Evolutionary conservation across 2,113 vertebrate genomes (phyloP), one percentile per base, ranked within the genome.

Genomic region (Sclerurus mexicanus): DNA sequence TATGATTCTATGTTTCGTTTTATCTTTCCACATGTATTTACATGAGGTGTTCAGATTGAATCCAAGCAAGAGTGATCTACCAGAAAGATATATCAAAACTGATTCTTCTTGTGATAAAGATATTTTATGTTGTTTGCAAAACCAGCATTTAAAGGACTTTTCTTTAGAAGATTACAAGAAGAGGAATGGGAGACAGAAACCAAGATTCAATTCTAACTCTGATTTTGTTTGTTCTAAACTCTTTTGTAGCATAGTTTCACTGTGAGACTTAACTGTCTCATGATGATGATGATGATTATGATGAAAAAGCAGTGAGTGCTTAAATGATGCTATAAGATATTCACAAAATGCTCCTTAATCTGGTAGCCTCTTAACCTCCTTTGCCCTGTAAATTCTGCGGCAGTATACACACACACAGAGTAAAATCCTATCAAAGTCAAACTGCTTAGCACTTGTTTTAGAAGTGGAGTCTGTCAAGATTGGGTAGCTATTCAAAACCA

Each of bases 51-150:
- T 92, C 60, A 60, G 27, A 37, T 11, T 52, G 47, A 84, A 71
- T 59, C 8, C 47, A 79, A 69, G 22, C 16, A 77, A 80, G 10
- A 53, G 7, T 33, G 18, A 69, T 71, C 30, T 83, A 28, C 37
- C 20, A 39, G 47, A 73, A 73, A 89, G 58, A 42, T 22, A 82
- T 16, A 22, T 6, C 25, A n/a, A 58, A 88, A 68, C 7, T 39
- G 12, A 11, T 73, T 90, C 14, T 87, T 74, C 3, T n/a, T 56
- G 40, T 76, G 55, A 63, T 46, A 52, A 86, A 46, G 24, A 20
- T 75, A 71, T 33, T 93, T 64, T 6, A 35, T 74, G 39, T 22
- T 25, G 39, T 81, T 86, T 78, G 59, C 83, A 73, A 92, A 84
- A 84, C 20, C 20, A 24, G 3, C 30, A 59, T 76, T 69, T 62